Conservation (phyloP, 2,113 vertebrate species). For the Mionectes macconnelli region DNA sequence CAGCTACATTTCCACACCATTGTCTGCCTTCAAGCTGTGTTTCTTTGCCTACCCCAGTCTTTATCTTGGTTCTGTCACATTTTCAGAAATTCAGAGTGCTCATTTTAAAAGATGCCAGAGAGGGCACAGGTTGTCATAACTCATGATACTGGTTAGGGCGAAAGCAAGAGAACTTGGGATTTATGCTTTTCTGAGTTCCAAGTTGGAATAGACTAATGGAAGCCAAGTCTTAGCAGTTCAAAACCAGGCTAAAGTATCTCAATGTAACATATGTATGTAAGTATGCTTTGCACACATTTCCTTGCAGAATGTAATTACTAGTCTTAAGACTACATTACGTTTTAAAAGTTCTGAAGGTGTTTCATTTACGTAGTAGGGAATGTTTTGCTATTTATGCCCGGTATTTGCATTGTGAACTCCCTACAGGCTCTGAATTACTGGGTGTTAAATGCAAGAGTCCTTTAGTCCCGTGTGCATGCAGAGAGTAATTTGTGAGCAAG, state of each 20-base stretch:
- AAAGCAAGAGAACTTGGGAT: neutral
- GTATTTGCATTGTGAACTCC: neutral
- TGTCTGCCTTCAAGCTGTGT: neutral
- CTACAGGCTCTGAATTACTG: neutral
- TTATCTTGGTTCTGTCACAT: neutral
- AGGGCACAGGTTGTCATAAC: neutral
- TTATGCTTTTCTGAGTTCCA: neutral
- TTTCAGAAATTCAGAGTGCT: neutral
- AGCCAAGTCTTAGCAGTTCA: neutral
- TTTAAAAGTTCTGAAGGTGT: neutral
- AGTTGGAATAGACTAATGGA: neutral
- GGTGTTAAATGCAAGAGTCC: neutral
- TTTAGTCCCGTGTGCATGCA: neutral
- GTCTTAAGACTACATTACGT: neutral
- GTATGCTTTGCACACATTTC: neutral
- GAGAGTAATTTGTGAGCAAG: constrained; percentile 34
- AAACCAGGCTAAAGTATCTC: neutral
- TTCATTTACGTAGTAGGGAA: neutral
- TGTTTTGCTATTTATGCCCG: neutral
- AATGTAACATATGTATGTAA: neutral
- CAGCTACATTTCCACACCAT: constrained; percentile 4
- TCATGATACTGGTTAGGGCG: neutral
- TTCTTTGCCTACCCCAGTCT: neutral
- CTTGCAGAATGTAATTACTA: neutral
- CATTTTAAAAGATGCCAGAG: neutral